phyloP scores from a whole-genome alignment of 2,888 invertebrate species.

The Pseudanteris insignis region DNA sequence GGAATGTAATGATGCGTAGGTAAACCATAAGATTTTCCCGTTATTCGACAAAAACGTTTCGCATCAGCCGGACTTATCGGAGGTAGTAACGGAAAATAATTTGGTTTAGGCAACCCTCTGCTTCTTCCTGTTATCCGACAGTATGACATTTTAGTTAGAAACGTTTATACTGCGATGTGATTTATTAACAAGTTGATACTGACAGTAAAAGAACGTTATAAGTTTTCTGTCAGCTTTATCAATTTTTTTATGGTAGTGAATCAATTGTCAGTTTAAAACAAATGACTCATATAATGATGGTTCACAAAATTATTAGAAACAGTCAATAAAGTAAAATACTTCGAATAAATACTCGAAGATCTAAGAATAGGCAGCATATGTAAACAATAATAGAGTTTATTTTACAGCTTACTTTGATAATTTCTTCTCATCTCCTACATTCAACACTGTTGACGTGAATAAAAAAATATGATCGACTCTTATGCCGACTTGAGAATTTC shows the following conservation, averaged over 20 bases:
- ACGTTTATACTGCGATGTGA: not conserved
- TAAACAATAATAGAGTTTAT: too few relatives aligned
- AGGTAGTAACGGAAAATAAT: slow-evolving; percentile 82
- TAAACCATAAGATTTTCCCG: slow-evolving; percentile 79
- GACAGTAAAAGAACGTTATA: slow-evolving; percentile 18
- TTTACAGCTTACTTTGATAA: too few relatives aligned
- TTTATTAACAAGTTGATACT: not conserved
- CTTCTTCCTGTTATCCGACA: slow-evolving; percentile 85
- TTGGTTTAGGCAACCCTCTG: slow-evolving; percentile 81
- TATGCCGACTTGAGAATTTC: too few relatives aligned
- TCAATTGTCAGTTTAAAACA: too few relatives aligned
- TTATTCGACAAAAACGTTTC: slow-evolving; percentile 80
- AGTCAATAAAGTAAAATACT: too few relatives aligned
- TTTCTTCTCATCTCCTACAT: too few relatives aligned
- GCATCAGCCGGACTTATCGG: slow-evolving; percentile 87
- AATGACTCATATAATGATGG: too few relatives aligned
- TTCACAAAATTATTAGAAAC: too few relatives aligned
- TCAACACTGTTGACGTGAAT: too few relatives aligned
- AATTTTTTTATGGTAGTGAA: not conserved
- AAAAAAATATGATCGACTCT: too few relatives aligned
- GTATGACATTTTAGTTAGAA: slow-evolving; percentile 73
- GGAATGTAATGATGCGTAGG: slow-evolving; percentile 83
- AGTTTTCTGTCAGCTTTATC: not conserved
- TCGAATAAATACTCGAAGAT: too few relatives aligned
- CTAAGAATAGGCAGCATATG: too few relatives aligned